Percentiles rank a stretch among this genome's conserved stretches.
Conservation (phyloP, 2,888 invertebrate genomes). For the Andrena dorsata region DNA sequence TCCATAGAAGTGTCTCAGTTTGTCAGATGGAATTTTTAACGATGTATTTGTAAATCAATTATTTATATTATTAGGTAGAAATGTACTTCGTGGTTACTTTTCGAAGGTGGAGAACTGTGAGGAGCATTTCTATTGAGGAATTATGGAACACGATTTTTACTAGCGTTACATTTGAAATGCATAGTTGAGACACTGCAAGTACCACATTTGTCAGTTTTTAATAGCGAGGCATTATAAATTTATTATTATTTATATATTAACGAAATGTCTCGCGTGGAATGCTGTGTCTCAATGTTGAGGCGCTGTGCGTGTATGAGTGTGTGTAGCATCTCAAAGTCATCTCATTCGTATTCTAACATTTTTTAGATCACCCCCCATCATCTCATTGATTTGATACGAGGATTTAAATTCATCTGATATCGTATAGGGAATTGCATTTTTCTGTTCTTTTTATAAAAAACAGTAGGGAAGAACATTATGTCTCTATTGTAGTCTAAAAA, state of each 20-base stretch:
- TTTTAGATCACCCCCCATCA: conserved; percentile 38
- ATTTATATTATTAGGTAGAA: not conserved
- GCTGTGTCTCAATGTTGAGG: conserved; percentile 41
- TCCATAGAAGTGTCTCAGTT: not conserved
- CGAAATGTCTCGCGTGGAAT: conserved; percentile 51
- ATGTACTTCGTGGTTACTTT: not conserved
- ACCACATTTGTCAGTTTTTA: conserved; percentile 63
- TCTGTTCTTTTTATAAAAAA: conserved; percentile 48
- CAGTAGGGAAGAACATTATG: conserved; percentile 30
- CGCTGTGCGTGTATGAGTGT: conserved; percentile 61
- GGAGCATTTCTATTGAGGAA: not conserved
- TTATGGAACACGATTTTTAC: conserved; percentile 32
- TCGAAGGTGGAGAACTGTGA: not conserved
- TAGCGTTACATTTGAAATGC: conserved; percentile 19
- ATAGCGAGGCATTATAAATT: conserved; percentile 62
- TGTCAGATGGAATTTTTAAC: conserved; percentile 4
- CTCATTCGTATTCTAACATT: conserved; percentile 52
- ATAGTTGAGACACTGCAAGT: conserved; percentile 40
- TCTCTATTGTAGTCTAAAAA: conserved; percentile 54
- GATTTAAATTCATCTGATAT: conserved; percentile 41
- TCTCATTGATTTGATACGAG: conserved; percentile 47
- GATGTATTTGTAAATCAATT: not conserved
- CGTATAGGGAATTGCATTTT: conserved; percentile 52
- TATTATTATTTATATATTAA: conserved; percentile 66
- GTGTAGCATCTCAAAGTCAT: conserved; percentile 52